Evolutionary conservation across 2,113 vertebrate genomes (phyloP), one percentile per base, ranked within the genome.

Genomic region (Lepidothrix coronata): DNA sequence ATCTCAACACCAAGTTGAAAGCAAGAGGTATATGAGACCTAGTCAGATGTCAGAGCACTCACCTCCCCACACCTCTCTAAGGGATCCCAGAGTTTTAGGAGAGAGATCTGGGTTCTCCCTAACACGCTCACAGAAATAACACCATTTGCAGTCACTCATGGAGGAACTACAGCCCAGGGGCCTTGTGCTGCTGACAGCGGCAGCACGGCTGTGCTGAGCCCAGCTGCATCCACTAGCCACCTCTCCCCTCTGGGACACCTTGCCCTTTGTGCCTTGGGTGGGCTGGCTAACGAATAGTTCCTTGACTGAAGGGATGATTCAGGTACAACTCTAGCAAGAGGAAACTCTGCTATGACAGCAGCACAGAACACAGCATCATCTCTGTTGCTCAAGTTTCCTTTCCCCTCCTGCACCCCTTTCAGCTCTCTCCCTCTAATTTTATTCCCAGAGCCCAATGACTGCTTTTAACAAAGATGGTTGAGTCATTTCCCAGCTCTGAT

Each of bases 401-500:
- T 77, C 71, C 28, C 23, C 41, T 93, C 70, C 80, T 12, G 6
- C 90, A 68, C 33, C 49, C 65, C 58, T 57, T 48, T 87, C 76
- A 57, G 37, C 94, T 96, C 66, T 88, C 73, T 72, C 86, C 79
- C 92, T 85, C 79, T 84, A 20, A 66, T 91, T 88, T 78, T 65
- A 68, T 89, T 92, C 88, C 67, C 91, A 82, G 62, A 91, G 43
- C 35, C 4, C 8, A 73, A 52, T 12, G n/a, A 92, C 37, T 91
- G 91, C 94, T 91, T 94, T 91, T 95, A 90, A 89, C 93, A 95
- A 82, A 93, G 80, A 39, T 2, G 5, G 81, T 58, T 97, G 97
- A 97, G 91, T 96, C 96, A 97, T 91, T 97, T 95, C 94, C 89
- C 94, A 94, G 82, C 73, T 78, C 65, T 72, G 87, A 94, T 93